Evolutionary conservation across 2,888 invertebrate genomes (phyloP), one percentile per base, ranked within the genome.

Genomic region (Dryococelus australis): DNA sequence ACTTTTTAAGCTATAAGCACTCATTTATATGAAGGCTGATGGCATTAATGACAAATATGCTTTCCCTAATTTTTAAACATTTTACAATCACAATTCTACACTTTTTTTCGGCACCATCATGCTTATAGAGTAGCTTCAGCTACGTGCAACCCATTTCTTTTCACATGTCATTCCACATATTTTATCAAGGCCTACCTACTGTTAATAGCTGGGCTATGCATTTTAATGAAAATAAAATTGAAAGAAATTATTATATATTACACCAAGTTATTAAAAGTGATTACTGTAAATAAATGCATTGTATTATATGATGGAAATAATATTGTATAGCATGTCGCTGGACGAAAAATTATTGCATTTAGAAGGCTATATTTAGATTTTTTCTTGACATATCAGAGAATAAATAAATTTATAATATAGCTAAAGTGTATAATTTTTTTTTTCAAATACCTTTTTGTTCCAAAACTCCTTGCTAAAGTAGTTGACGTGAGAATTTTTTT

Each of bases 351-450:
- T n/a, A 53, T 83, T 81, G 81, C 47, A 43, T 83, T 80, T 83
- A 86, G 86, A 86, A 26, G 47, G 88, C 86, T 88, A 86, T 81
- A 78, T 88, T 78, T 65, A 88, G 88, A 85, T 47, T 88, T 88
- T 87, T 88, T 87, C 87, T 88, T 88, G 88, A 88, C 88, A 88
- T 88, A 88, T 88, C 88, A 86, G 78, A 86, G 83, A 83, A 83
- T 85, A 86, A 87, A 85, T 79, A 85, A 78, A 85, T 86, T 86
- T 86, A 81, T 86, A 86, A 86, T 85, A 85, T 53, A 28, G 13
- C 35, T 26, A 65, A 65, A 12, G n/a, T 65, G 65, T 65, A 51
- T 3, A n/a, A n/a, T 65, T 65, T 5, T 9, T 5, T 9, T 65
- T 65, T 65, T n/a, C 10, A 20, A 65, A 65, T 16, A 65, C 65